These are phyloP conservation scores for Sebastes aleutianus DNA, from an alignment of 2,797 vertebrate species.

Conservation along the genomic window DNA sequence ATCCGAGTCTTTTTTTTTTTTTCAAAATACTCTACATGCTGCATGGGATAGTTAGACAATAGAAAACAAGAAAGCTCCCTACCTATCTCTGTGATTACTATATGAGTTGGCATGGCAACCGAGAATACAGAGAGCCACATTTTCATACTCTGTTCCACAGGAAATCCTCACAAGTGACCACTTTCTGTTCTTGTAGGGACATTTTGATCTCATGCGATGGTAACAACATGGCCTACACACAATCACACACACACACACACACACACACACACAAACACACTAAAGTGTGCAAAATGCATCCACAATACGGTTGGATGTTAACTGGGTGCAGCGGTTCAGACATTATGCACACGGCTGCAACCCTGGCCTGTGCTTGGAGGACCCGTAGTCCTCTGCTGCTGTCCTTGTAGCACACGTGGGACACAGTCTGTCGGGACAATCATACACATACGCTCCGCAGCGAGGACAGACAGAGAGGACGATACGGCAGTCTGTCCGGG, in stretches of 20 bases:
- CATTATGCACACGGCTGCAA: constrained; percentile 15
- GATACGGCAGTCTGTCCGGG: constrained; percentile 62
- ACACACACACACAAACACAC: background rate
- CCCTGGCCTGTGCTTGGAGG: constrained; percentile 50
- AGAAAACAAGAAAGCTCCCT: constrained; percentile 33
- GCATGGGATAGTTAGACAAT: constrained; percentile 5
- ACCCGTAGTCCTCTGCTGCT: constrained; percentile 65
- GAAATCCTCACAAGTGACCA: background rate
- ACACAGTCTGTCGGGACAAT: constrained; percentile 62
- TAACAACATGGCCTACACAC: background rate
- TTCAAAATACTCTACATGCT: background rate
- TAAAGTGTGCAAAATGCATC: background rate
- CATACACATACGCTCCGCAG: constrained; percentile 31
- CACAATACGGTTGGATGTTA: background rate
- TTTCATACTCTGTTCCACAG: background rate
- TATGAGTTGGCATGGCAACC: constrained; percentile 60
- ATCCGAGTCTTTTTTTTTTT: background rate
- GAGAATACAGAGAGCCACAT: constrained; percentile 1
- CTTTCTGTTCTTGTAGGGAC: background rate
- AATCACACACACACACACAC: background rate
- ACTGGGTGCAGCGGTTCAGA: constrained; percentile 31
- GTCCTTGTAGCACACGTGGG: constrained; percentile 66
- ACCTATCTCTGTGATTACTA: constrained; percentile 48
- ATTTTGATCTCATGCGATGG: background rate
- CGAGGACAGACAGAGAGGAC: constrained; percentile 53